These are phyloP conservation scores for Forficula auricularia DNA, from an alignment of 1,140 invertebrate species.

Conservation along the genomic window DNA sequence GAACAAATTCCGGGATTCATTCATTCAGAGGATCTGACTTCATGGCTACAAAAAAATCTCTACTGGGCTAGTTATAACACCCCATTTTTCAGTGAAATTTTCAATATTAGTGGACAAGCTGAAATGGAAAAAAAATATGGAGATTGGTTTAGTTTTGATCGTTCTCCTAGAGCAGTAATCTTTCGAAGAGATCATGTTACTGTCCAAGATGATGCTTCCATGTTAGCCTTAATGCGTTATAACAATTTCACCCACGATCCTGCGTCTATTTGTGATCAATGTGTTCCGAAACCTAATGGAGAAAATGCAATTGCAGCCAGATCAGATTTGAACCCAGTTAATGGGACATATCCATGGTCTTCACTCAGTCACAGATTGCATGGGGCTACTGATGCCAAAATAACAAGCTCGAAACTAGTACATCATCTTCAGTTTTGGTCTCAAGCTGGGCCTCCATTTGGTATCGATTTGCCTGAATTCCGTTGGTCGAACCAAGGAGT, in stretches of 20 bases:
- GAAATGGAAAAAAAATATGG: conserved; percentile 41
- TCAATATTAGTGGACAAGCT: conserved; percentile 40
- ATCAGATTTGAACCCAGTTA: conserved; percentile 37
- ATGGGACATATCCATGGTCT: conserved; percentile 44
- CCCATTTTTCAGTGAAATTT: conserved; percentile 45
- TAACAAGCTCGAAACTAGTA: conserved; percentile 24
- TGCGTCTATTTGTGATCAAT: conserved; percentile 42
- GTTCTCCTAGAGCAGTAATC: conserved; percentile 43
- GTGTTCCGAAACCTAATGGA: conserved; percentile 50
- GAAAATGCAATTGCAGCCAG: conserved; percentile 52
- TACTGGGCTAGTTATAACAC: conserved; percentile 65
- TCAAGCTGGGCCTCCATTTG: conserved; percentile 38
- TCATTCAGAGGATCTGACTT: conserved; percentile 31
- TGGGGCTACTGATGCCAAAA: conserved; percentile 48
- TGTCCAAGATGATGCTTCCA: conserved; percentile 33
- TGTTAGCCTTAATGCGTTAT: conserved; percentile 49
- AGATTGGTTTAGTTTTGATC: conserved; percentile 50
- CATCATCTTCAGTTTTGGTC: conserved; percentile 33
- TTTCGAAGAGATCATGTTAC: conserved; percentile 38
- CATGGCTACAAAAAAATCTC: conserved; percentile 29
- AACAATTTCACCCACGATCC: conserved; percentile 56
- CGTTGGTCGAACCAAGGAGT: conserved; percentile 37
- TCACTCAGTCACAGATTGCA: conserved; percentile 44
- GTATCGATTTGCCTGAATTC: conserved; percentile 39
- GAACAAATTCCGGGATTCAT: conserved; percentile 44